Conservation (phyloP, 2,888 invertebrate species). For the Macrostomum cliftonense region DNA sequence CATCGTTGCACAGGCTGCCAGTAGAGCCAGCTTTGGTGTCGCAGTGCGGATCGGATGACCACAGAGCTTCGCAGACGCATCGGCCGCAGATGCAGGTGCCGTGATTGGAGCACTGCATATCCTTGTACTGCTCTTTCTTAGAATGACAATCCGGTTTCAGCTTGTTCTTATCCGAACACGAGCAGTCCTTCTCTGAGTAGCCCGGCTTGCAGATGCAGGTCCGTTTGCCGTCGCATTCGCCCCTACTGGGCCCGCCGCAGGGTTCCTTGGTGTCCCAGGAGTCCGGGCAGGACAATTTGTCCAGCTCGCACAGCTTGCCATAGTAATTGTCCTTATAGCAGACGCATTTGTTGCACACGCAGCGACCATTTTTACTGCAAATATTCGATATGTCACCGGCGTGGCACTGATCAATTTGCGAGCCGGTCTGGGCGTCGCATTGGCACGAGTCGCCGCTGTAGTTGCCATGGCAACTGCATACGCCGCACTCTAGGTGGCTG, state of each 20-base stretch:
- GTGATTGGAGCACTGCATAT: slow-evolving; percentile 44
- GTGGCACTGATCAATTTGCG: neutral
- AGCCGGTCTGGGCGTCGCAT: slow-evolving; percentile 44
- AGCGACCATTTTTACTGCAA: slow-evolving; percentile 42
- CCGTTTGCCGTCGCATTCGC: slow-evolving; percentile 25
- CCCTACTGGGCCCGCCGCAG: slow-evolving; percentile 40
- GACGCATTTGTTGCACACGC: slow-evolving; percentile 42
- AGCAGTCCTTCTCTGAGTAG: slow-evolving; percentile 66
- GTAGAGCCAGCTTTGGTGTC: neutral
- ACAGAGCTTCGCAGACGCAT: slow-evolving; percentile 57
- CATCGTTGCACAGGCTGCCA: neutral
- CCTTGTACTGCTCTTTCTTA: too few relatives aligned
- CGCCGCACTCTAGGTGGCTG: slow-evolving; percentile 48
- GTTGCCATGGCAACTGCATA: slow-evolving; percentile 61
- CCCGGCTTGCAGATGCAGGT: slow-evolving; percentile 47
- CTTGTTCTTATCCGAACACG: too few relatives aligned
- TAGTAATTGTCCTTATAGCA: slow-evolving; percentile 34
- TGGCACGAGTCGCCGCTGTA: slow-evolving; percentile 73
- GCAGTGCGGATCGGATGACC: neutral
- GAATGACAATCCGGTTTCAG: too few relatives aligned
- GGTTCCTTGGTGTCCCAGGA: slow-evolving; percentile 40
- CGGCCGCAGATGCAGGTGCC: slow-evolving; percentile 76
- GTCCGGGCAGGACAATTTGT: slow-evolving; percentile 74
- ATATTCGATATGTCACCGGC: slow-evolving; percentile 14
- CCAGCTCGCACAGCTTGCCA: slow-evolving; percentile 70